Base-by-base conservation (phyloP, 2,888 invertebrate genomes). In the Agonopterix alstromeriana region DNA sequence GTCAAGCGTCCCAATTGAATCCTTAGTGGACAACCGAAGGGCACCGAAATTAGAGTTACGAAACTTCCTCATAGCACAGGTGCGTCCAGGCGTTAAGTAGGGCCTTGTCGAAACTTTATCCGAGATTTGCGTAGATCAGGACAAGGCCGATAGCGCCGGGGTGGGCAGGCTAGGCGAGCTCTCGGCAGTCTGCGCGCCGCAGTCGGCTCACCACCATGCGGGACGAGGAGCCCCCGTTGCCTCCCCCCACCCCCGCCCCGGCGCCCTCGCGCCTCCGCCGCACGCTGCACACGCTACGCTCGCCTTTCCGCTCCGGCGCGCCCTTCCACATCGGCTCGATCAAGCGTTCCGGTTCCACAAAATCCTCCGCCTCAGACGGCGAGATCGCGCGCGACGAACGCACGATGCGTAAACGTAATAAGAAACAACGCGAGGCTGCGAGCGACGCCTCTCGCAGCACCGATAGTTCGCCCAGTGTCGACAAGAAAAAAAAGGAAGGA, bases 341-440 rank as follows among this genome's bases (percentile, higher is more conserved):
- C 74, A 82, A 80, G 73, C 86, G 85, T 64, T 68, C 80, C 67
- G 77, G 80, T 63, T 84, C 84, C 63, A 70, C 67, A 55, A 85
- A 82, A 62, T 82, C 84, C 61, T 79, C 78, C 66, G 85, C 75
- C 66, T 88, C 88, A 77, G 89, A 89, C 78, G 77, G 83, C 58
- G 89, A 87, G 65, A 76, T 77, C 78, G 67, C 75, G 67, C 85
- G 84, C 70, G 80, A 77, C 77, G 83, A 78, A 70, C 84, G 82
- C 82, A 86, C 82, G 76, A 85, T 86, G 84, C 86, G 86, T 65
- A 88, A 87, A 74, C 86, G 86, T 63, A 86, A 80, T 58, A 89
- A 87, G 69, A 89, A 88, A 65, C 67, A 66, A 59, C 86, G 85
- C 56, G 80, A 82, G 11, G 70, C 76, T 55, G 70, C 72, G 54